A percentile compares a stretch with the other conserved stretches of the same genome.
Conservation (phyloP, 2,797 vertebrate species). For the Galaxias olidus region DNA sequence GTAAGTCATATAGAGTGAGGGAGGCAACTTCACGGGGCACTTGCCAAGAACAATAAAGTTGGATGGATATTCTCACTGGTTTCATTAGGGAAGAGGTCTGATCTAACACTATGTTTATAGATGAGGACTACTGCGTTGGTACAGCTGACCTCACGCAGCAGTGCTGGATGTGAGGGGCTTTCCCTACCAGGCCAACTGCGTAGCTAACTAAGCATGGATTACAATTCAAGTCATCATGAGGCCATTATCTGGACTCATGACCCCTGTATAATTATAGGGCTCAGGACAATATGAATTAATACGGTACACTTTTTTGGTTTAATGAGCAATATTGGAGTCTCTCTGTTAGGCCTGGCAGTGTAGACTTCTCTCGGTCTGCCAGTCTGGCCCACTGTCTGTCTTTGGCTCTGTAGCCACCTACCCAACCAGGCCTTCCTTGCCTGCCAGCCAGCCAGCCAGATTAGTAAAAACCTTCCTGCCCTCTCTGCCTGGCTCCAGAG, state of each 20-base stretch:
- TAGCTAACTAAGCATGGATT: too few species aligned
- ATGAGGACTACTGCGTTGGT: slow-evolving; percentile 34
- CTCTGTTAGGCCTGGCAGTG: background rate
- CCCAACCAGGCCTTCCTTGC: slow-evolving; percentile 34
- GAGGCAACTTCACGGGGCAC: slow-evolving; percentile 28
- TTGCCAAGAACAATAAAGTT: slow-evolving; percentile 25
- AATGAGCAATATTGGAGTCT: too few species aligned
- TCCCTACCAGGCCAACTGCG: too few species aligned
- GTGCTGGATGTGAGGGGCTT: background rate
- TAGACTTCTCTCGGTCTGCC: slow-evolving; percentile 8
- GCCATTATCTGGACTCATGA: too few species aligned
- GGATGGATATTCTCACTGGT: slow-evolving; percentile 10
- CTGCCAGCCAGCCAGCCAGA: too few species aligned
- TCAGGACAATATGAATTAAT: too few species aligned
- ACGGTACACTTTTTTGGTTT: too few species aligned
- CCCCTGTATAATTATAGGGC: too few species aligned
- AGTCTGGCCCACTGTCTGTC: slow-evolving; percentile 14
- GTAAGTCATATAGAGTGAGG: slow-evolving; percentile 40
- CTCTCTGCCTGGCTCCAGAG: slow-evolving; percentile 57
- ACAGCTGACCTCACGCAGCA: slow-evolving; percentile 28
- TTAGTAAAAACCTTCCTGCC: too few species aligned
- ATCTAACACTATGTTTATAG: slow-evolving; percentile 23
- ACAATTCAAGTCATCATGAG: too few species aligned
- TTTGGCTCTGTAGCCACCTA: slow-evolving; percentile 15
- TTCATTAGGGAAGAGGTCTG: slow-evolving; percentile 38